A percentile compares a stretch with the other conserved stretches of the same genome.
These are phyloP conservation scores for Periophthalmus magnuspinnatus DNA, from an alignment of 2,797 vertebrate genomes.

Conservation along the genomic window DNA sequence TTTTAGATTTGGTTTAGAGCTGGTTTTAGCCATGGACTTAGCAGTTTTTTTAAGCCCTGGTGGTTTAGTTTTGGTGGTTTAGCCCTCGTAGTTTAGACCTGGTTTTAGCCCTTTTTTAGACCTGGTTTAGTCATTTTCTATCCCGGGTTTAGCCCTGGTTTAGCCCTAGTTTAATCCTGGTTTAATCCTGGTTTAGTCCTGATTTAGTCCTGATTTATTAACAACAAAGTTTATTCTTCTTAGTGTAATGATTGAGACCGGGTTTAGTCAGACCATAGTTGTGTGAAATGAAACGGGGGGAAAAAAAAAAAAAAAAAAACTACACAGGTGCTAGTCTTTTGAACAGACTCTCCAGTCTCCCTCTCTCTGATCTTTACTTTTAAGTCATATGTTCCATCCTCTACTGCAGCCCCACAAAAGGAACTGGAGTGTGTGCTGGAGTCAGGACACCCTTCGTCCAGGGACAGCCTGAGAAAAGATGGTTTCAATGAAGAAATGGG, in stretches of 20 bases:
- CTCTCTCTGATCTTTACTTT: conserved; percentile 23
- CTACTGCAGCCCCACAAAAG: not conserved
- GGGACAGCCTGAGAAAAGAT: conserved; percentile 47
- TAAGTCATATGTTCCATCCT: not conserved
- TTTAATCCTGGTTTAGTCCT: not conserved
- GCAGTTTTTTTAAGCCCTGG: no score
- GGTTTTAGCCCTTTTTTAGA: no score
- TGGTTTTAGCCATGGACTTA: no score
- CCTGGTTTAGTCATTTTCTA: no score
- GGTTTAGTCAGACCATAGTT: not conserved
- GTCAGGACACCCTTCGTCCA: conserved; percentile 56
- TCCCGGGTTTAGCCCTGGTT: no score
- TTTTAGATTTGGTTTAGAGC: no score
- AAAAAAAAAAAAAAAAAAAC: not conserved
- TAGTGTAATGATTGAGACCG: not conserved
- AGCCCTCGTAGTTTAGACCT: no score
- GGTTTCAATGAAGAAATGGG: conserved; percentile 62
- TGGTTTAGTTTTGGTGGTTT: no score
- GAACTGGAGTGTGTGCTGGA: conserved; percentile 38
- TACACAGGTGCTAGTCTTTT: conserved; percentile 29
- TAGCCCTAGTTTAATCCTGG: no score
- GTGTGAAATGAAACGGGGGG: not conserved
- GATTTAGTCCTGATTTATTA: not conserved
- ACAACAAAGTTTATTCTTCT: not conserved
- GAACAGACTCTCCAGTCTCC: conserved; percentile 27